Conservation (phyloP, 2,113 vertebrate genomes). For the Myiopsitta monachus region DNA sequence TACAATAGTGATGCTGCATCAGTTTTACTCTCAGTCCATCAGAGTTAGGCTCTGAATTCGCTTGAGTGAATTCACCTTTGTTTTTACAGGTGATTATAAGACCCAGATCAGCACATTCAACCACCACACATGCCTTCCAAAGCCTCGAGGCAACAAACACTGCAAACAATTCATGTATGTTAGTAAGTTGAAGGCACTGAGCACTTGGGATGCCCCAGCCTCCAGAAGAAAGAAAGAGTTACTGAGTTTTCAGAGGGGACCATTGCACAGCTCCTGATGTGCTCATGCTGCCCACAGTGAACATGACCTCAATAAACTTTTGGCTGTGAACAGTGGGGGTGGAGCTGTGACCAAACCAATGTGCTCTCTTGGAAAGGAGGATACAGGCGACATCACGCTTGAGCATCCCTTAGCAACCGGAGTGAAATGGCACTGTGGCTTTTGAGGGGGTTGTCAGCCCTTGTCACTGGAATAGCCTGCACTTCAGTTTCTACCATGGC, state of each 20-base stretch:
- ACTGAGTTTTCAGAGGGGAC: neutral
- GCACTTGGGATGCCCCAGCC: neutral
- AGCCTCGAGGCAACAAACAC: neutral
- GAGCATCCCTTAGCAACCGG: conserved; percentile 40
- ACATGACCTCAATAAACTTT: neutral
- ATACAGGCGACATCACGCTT: neutral
- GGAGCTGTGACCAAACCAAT: conserved; percentile 31
- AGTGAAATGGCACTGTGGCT: conserved; percentile 1
- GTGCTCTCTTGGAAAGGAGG: conserved; percentile 17
- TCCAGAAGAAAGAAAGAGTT: neutral
- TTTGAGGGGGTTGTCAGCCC: neutral
- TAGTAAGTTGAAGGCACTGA: neutral
- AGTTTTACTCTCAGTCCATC: neutral
- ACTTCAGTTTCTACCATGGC: neutral
- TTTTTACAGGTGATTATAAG: neutral
- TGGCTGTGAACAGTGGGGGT: conserved; percentile 27
- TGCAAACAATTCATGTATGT: neutral
- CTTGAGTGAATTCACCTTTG: neutral
- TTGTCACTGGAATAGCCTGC: neutral
- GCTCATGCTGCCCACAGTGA: neutral
- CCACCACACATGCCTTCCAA: neutral
- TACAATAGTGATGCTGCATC: neutral
- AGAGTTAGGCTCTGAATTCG: neutral
- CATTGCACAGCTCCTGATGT: neutral
- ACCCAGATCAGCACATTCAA: neutral